phyloP scores from a whole-genome alignment of 1,140 invertebrate species.

The Cydia strobilella region DNA sequence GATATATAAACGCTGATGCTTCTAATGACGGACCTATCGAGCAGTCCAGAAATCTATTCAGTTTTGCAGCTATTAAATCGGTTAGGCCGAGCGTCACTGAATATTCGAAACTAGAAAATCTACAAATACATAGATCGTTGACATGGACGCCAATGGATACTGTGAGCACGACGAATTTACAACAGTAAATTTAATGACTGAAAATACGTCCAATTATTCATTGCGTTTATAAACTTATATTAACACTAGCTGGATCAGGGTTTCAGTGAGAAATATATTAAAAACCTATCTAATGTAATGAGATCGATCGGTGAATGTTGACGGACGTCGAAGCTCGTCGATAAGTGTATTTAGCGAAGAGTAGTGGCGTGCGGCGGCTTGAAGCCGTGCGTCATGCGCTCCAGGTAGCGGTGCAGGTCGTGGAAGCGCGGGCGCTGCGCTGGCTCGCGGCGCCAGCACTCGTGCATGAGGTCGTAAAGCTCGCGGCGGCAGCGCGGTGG shows the following conservation, averaged over 20 bases:
- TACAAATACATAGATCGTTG: slow-evolving; percentile 18
- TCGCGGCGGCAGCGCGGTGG: slow-evolving; percentile 93
- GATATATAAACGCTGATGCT: not conserved
- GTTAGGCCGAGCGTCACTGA: slow-evolving; percentile 17
- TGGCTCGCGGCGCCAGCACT: slow-evolving; percentile 95
- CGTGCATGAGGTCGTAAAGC: slow-evolving; percentile 95
- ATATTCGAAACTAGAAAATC: slow-evolving; percentile 10
- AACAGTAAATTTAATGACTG: not conserved
- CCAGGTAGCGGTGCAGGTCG: slow-evolving; percentile 95
- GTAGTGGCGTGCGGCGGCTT: slow-evolving; percentile 76
- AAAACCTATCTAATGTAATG: slow-evolving; percentile 31
- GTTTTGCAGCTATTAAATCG: slow-evolving; percentile 2
- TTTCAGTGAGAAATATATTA: slow-evolving; percentile 25
- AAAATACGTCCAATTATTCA: not conserved
- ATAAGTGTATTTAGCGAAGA: slow-evolving; percentile 41
- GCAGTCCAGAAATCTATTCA: slow-evolving; percentile 10
- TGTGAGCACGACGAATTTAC: slow-evolving; percentile 23
- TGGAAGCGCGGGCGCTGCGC: slow-evolving; percentile 92
- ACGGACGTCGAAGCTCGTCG: slow-evolving; percentile 34
- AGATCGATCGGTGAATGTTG: not conserved
- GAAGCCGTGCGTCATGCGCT: slow-evolving; percentile 93
- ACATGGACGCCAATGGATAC: slow-evolving; percentile 15
- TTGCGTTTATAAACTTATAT: slow-evolving; percentile 12
- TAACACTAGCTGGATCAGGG: slow-evolving; percentile 1
- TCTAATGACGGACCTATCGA: not conserved